Conservation (phyloP, 2,113 vertebrate genomes). For the Crotophaga sulcirostris region DNA sequence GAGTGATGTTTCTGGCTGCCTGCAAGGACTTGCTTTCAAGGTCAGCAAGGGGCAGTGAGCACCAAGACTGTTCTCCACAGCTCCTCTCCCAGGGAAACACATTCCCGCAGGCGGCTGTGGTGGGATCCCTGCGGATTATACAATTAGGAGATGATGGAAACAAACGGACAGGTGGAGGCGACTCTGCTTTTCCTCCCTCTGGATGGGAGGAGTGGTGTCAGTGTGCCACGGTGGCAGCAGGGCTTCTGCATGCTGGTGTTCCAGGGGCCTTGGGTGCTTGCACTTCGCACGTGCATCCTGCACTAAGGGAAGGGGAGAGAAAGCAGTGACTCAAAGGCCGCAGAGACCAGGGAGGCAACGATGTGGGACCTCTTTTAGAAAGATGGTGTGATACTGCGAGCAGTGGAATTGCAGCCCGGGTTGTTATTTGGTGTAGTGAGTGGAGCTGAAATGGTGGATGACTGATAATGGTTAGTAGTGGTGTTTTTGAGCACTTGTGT, state of each 20-base stretch:
- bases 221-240: not conserved
- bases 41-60: not conserved
- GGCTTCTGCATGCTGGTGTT: accelerated
- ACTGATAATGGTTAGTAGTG: accelerated
- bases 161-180: not conserved
- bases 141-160: not conserved
- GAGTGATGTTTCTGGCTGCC: not conserved
- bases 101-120: not conserved
- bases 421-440: not conserved
- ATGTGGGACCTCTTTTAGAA: accelerated
- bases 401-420: not conserved
- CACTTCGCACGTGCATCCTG: accelerated
- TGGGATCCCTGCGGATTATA: not conserved
- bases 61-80: not conserved
- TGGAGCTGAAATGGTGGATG: not conserved
- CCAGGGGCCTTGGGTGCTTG: accelerated
- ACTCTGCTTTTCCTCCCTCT: not conserved
- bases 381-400: accelerated
- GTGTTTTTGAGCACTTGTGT: not conserved
- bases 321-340: not conserved
- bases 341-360: not conserved
- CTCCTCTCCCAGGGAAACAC: not conserved
- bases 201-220: not conserved
- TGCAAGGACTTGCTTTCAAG: not conserved
- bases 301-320: not conserved